Base-by-base conservation (phyloP, 2,888 invertebrate species). In the Bombyx huttoni region DNA sequence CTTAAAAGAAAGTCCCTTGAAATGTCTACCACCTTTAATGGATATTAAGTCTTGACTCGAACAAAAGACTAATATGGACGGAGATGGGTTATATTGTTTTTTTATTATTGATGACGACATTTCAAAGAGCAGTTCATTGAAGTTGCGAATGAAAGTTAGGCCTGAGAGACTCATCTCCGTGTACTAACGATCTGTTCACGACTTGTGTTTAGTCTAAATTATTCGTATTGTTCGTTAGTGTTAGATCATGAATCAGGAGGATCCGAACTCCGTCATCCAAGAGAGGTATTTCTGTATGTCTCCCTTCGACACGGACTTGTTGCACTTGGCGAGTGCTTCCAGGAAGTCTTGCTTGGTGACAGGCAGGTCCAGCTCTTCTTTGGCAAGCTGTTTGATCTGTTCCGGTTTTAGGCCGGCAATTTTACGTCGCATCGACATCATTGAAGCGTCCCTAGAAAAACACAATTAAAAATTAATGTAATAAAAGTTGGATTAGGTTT, bases 181-280 rank as follows among this genome's bases (percentile, higher is more conserved):
- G 24, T 24, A 2, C 24, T 24, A 5, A 24, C 24, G 5, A 5
- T 24, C 24, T 24, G 24, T 24, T 24, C 24, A 24, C 33, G n/a
- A 34, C 46, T 45, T 24, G 5, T 50, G 24, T 33, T 35, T 46
- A 46, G 24, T 50, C 40, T 24, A 50, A 33, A 50, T 50, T 50
- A 45, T 35, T 8, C n/a, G n/a, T 49, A 49, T 46, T 46, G 45
- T 46, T 50, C 46, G 46, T 50, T 46, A 46, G 49, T 49, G 47
- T 61, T 56, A 56, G 52, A 58, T 61, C 59, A 58, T 72, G 70
- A 86, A 93, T 94, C 93, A 96, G 70, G 94, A 94, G 54, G 97
- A 96, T 53, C 99, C 99, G 74, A 97, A 99, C 81, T 99, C 98
- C 47, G 91, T 91, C 97, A 99, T 98, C 99, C 99, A 99, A 69